A percentile compares a stretch with the other conserved stretches of the same genome.
Evolutionary conservation across 37 sponge, comb jelly and placozoan genomes (phyloP).

Genomic region (Beroe ovata): DNA sequence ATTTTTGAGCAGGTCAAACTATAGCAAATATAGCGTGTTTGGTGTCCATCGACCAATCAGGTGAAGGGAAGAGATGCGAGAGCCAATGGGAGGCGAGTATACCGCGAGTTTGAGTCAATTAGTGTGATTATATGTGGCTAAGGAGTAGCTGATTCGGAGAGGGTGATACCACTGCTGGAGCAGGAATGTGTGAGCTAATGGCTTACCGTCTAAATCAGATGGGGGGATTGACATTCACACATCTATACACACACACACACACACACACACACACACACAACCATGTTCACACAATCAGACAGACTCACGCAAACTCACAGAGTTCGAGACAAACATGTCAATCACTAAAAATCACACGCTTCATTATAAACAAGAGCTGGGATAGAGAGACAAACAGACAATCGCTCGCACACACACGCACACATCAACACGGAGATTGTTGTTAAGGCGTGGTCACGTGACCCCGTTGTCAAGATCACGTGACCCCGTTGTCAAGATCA

Average conservation of each 20-base stretch:
- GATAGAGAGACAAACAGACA: background rate
- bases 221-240: background rate
- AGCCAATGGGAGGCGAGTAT: background rate
- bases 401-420: background rate
- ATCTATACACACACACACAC: background rate
- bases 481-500: too few relatives aligned
- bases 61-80: too few relatives aligned
- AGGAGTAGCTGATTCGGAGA: background rate
- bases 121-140: constrained; percentile 51
- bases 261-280: background rate
- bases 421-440: too few relatives aligned
- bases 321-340: too few relatives aligned
- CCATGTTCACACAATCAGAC: background rate
- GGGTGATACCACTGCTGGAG: background rate
- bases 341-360: too few relatives aligned
- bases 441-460: too few relatives aligned
- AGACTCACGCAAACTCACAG: too few relatives aligned
- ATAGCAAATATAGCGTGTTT: constrained; percentile 15
- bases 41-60: constrained; percentile 43
- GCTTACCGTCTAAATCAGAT: constrained; percentile 23
- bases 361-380: too few relatives aligned
- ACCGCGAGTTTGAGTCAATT: constrained; percentile 29
- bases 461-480: too few relatives aligned
- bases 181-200: constrained; percentile 51
- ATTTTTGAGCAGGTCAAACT: constrained; percentile 65